phyloP scores from a whole-genome alignment of 2,888 invertebrate species.

The Patella ulyssiponensis region DNA sequence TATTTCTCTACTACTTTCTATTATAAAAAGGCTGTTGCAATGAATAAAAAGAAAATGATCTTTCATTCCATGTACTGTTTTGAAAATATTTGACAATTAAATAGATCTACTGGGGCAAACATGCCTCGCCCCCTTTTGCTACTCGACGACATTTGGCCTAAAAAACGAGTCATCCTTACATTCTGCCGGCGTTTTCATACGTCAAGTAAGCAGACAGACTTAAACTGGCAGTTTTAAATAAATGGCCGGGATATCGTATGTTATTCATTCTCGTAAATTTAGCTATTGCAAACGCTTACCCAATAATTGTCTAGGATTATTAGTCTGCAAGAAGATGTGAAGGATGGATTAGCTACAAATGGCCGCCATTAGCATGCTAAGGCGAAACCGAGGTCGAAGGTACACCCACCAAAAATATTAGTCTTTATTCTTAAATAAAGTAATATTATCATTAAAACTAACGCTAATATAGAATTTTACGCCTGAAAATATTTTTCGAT shows the following conservation, averaged over 20 bases:
- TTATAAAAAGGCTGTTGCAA: too few species aligned
- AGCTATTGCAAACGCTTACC: not conserved
- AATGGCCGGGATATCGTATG: too few species aligned
- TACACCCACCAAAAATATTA: constrained; percentile 50
- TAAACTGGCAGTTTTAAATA: too few species aligned
- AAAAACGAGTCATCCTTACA: constrained; percentile 14
- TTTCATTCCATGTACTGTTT: too few species aligned
- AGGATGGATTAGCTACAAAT: constrained; percentile 49
- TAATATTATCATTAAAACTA: not conserved
- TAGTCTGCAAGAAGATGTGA: constrained; percentile 39
- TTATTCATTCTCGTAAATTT: too few species aligned
- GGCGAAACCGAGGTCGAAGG: constrained; percentile 28
- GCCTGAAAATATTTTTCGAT: not conserved
- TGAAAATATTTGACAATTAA: constrained; percentile 1
- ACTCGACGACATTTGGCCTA: constrained; percentile 43
- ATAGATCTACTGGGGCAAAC: not conserved
- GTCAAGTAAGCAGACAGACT: too few species aligned
- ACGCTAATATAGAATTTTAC: not conserved
- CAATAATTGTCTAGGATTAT: constrained; percentile 37
- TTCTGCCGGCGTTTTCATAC: too few species aligned
- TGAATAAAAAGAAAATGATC: too few species aligned
- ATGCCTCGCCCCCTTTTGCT: constrained; percentile 13
- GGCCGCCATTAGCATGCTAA: constrained; percentile 65
- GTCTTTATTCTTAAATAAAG: not conserved
- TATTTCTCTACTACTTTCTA: too few species aligned